phyloP scores from a whole-genome alignment of 2,113 vertebrate species.

The Pleuronectes platessa region DNA sequence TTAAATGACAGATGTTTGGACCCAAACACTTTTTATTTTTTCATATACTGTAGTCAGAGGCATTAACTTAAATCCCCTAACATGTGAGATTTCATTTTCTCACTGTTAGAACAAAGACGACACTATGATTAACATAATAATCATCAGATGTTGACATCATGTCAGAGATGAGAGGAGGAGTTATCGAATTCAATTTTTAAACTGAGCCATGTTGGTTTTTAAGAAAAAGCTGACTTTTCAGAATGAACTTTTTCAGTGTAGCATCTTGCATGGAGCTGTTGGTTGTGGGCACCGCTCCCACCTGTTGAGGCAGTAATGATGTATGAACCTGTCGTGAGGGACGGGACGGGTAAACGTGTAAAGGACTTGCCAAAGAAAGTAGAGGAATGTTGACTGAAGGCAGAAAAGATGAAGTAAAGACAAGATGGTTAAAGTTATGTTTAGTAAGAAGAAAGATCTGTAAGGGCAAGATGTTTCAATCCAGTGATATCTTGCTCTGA shows the following conservation, averaged over 20 bases:
- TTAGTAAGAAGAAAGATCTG: conserved; percentile 39
- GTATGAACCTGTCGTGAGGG: conserved; percentile 39
- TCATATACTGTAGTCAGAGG: conserved; percentile 59
- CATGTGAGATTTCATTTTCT: conserved; percentile 39
- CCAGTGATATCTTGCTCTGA: conserved; percentile 46
- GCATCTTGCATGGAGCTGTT: conserved; percentile 77
- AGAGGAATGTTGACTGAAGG: conserved; percentile 66
- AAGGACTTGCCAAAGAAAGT: conserved; percentile 6
- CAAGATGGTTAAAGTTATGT: conserved; percentile 36
- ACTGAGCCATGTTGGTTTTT: conserved; percentile 83
- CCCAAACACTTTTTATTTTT: conserved; percentile 46
- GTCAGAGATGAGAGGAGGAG: conserved; percentile 38
- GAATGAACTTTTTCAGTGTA: conserved; percentile 76
- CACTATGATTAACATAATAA: conserved; percentile 13
- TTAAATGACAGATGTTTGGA: conserved; percentile 57
- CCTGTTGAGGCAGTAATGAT: conserved; percentile 39
- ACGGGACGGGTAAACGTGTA: conserved; percentile 17
- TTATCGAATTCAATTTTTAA: conserved; percentile 69
- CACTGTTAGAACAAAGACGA: conserved; percentile 40
- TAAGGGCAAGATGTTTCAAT: conserved; percentile 6
- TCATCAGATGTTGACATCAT: conserved; percentile 31
- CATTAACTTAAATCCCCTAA: conserved; percentile 70
- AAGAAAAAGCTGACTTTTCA: conserved; percentile 58
- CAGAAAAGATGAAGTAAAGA: conserved; percentile 43
- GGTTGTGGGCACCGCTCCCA: conserved; percentile 60